Evolutionary conservation across 2,113 vertebrate species (phyloP), one percentile per base, ranked within the genome.

Genomic region (Pangasianodon hypophthalmus): DNA sequence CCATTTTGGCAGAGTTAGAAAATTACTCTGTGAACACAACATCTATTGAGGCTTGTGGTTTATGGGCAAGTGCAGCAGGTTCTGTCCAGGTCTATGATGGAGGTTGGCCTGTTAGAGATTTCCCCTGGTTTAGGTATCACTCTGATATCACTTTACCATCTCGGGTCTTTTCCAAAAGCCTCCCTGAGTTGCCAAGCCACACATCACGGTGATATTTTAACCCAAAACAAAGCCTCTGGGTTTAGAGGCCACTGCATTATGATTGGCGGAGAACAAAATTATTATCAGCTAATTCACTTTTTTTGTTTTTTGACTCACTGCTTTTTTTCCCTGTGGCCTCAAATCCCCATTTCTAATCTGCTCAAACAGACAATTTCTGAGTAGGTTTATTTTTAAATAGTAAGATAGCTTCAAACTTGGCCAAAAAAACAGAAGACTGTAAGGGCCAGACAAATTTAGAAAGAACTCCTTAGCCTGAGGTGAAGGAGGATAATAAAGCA

Each of bases 101-200:
- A 67, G 14, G 29, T 14, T 26, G 86, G 54, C 14, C 85, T 50
- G 56, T 50, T 77, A n/a, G 54, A 58, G 88, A 77, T 85, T 89
- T 60, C 67, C 69, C 41, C 62, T 1, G 16, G 69, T 46, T 88
- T 88, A 44, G 86, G 41, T 81, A 85, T 88, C 87, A 88, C 73
- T 84, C 11, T 19, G 58, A 88, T 88, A 85, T 90, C 64, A 84
- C 29, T 77, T 90, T 84, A 87, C 89, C 58, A 75, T 90, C 71
- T 85, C 29, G 2, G 80, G 87, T 41, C 81, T 32, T 67, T 88
- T 88, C 87, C 82, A 84, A 88, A 85, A 54, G 46, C 56, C 86
- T 81, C 29, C 11, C 44, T 37, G 29, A 52, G 79, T 81, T 88
- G 90, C 90, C 90, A 91, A 91, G 52, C 52, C 87, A 88, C 71